phyloP scores from a whole-genome alignment of 2,888 invertebrate genomes.

The Nomada ruficornis region DNA sequence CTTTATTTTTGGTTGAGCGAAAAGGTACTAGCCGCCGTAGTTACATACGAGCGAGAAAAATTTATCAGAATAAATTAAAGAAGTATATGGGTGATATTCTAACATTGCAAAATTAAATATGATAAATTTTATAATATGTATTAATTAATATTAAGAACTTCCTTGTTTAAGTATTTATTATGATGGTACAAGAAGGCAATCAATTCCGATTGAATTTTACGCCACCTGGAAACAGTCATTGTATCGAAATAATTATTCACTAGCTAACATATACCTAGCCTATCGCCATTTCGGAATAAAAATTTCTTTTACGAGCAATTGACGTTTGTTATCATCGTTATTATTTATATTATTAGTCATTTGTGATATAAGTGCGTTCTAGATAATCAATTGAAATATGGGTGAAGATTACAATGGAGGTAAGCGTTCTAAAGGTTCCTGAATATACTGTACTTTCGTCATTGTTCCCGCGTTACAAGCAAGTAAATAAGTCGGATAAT shows the following conservation, averaged over 20 bases:
- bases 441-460: constrained; percentile 34
- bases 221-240: constrained; percentile 42
- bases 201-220: constrained; percentile 35
- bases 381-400: constrained; percentile 69
- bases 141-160: neutral
- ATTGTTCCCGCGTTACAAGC: constrained; percentile 60
- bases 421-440: constrained; percentile 65
- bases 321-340: constrained; percentile 45
- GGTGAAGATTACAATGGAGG: constrained; percentile 83
- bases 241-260: constrained; percentile 36
- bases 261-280: constrained; percentile 41
- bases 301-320: constrained; percentile 57
- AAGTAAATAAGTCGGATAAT: constrained; percentile 58
- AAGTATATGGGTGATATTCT: neutral
- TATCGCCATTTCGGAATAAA: constrained; percentile 68
- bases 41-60: neutral
- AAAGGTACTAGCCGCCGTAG: neutral
- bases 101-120: neutral
- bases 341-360: constrained; percentile 26
- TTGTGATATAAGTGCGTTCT: constrained; percentile 12
- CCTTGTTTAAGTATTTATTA: constrained; percentile 16
- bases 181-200: constrained; percentile 14
- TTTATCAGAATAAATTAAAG: neutral
- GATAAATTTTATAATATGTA: neutral
- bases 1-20: neutral